A percentile compares a stretch with the other conserved stretches of the same genome.
phyloP scores from a whole-genome alignment of 1,140 invertebrate genomes.

The roundworm (Caenorhabditis elegans) region DNA sequence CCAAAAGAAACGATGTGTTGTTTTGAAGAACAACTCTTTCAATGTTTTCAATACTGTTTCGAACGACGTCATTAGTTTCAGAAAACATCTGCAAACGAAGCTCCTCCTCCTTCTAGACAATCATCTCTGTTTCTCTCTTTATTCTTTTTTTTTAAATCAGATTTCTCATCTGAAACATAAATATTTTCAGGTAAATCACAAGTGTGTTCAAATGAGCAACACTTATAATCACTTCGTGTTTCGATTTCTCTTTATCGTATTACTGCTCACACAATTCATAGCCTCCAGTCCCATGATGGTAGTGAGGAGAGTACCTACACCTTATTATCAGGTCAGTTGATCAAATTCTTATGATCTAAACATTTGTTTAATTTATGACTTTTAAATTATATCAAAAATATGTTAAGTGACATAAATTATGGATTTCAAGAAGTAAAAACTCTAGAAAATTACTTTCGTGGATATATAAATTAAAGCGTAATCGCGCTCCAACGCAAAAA shows the following conservation, averaged over 20 bases:
- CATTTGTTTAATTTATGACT: too few relatives aligned
- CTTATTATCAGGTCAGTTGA: background rate
- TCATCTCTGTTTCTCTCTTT: background rate
- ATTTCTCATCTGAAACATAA: too few relatives aligned
- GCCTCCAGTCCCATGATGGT: background rate
- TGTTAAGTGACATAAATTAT: too few relatives aligned
- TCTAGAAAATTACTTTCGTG: too few relatives aligned
- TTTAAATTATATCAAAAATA: too few relatives aligned
- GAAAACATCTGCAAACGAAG: constrained; percentile 11
- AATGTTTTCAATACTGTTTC: too few relatives aligned
- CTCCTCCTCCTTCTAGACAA: background rate
- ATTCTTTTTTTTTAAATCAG: too few relatives aligned
- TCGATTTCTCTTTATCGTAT: background rate
- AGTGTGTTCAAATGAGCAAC: constrained; percentile 15
- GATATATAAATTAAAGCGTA: too few relatives aligned
- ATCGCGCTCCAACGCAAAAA: too few relatives aligned
- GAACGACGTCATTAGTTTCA: constrained; percentile 13
- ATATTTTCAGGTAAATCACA: background rate
- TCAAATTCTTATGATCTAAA: too few relatives aligned
- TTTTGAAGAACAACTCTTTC: too few relatives aligned
- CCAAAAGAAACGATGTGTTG: background rate
- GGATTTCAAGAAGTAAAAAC: too few relatives aligned
- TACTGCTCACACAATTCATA: background rate
- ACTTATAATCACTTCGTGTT: background rate
- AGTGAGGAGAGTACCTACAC: background rate